Evolutionary conservation across 2,113 vertebrate species (phyloP).

Genomic region (Sus scrofa): T2T-Sscrofa CM000826.6:25804001-25804500

Average conservation of each 20-base stretch:
- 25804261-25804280: neutral
- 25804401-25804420: neutral
- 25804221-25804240: neutral
- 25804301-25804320: neutral
- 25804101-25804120: conserved; percentile 15
- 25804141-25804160: neutral
- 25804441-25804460: neutral
- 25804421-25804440: neutral
- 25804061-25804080: too few relatives aligned
- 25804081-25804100: neutral
- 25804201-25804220: conserved; percentile 6
- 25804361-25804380: neutral
- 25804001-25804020: too few relatives aligned
- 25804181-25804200: neutral
- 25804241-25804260: conserved; percentile 4
- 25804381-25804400: neutral
- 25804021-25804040: too few relatives aligned
- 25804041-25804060: too few relatives aligned
- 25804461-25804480: neutral
- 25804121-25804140: conserved; percentile 22
- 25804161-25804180: neutral
- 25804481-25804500: conserved; percentile 2
- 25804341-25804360: neutral
- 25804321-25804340: neutral
- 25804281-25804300: neutral